Evolutionary conservation across 2,797 vertebrate species (phyloP).

Genomic region (Benthosema pterotum): DNA sequence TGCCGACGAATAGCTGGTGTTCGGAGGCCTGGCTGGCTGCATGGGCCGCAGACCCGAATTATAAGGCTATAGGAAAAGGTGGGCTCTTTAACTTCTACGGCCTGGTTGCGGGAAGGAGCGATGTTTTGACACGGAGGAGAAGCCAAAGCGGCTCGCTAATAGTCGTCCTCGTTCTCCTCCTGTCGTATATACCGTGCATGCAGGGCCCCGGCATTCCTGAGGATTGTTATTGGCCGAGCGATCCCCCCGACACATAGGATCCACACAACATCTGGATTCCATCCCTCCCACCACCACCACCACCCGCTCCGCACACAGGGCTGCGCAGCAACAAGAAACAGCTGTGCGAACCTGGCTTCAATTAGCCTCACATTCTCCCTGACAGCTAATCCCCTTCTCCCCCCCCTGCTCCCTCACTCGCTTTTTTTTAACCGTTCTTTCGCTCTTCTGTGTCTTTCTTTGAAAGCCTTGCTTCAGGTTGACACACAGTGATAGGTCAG

Average conservation of each 20-base stretch:
- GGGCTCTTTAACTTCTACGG: slow-evolving; percentile 43
- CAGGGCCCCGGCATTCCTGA: slow-evolving; percentile 72
- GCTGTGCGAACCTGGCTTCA: slow-evolving; percentile 84
- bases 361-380: slow-evolving; percentile 84
- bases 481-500: slow-evolving; percentile 62
- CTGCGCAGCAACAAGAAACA: slow-evolving; percentile 81
- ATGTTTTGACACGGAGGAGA: slow-evolving; percentile 63
- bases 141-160: too few relatives aligned
- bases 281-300: slow-evolving; percentile 60
- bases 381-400: slow-evolving; percentile 79
- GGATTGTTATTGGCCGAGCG: slow-evolving; percentile 71
- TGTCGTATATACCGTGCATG: too few relatives aligned
- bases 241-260: slow-evolving; percentile 59
- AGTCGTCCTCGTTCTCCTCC: slow-evolving; percentile 69
- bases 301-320: slow-evolving; percentile 66
- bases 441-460: slow-evolving; percentile 34
- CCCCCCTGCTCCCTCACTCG: slow-evolving; percentile 49
- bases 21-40: slow-evolving; percentile 48
- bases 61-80: too few relatives aligned
- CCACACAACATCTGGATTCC: slow-evolving; percentile 81
- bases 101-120: slow-evolving; percentile 25
- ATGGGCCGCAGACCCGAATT: slow-evolving; percentile 1
- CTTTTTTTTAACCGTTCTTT: slow-evolving; percentile 59
- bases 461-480: slow-evolving; percentile 53
- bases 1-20: slow-evolving; percentile 58